phyloP scores from a whole-genome alignment of 2,113 vertebrate genomes.

The Genyomyrus donnyi region DNA sequence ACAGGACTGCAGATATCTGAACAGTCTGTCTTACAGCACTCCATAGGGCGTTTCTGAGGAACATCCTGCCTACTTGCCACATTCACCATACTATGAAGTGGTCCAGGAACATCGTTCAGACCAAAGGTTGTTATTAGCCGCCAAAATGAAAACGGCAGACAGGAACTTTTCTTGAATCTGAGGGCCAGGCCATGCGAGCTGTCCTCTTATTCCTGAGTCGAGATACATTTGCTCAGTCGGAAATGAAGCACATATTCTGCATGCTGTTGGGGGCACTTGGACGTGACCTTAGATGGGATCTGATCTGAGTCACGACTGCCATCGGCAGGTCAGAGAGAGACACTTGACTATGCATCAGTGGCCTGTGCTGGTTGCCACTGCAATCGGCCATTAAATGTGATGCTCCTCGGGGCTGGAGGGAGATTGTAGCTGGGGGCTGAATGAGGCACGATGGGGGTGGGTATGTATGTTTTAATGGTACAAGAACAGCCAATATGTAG shows the following conservation, averaged over 20 bases:
- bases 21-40: not conserved
- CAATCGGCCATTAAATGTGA: not conserved
- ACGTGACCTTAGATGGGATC: not conserved
- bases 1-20: not conserved
- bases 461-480: not conserved
- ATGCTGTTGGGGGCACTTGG: not conserved
- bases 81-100: not conserved
- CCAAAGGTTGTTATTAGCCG: not conserved
- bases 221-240: not conserved
- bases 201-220: conserved; percentile 6
- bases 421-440: not conserved
- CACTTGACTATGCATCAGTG: not conserved
- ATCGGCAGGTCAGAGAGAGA: not conserved
- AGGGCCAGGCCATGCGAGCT: not conserved
- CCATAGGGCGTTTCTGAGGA: not conserved
- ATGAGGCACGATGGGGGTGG: not conserved
- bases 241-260: not conserved
- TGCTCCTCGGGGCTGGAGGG: not conserved
- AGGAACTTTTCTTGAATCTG: not conserved
- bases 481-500: not conserved
- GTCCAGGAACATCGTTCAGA: not conserved
- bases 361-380: not conserved
- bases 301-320: not conserved
- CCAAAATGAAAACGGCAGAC: not conserved
- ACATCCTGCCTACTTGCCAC: not conserved